Evolutionary conservation across 2,113 vertebrate genomes (phyloP), one percentile per base, ranked within the genome.

Genomic region (Numida meleagris): DNA sequence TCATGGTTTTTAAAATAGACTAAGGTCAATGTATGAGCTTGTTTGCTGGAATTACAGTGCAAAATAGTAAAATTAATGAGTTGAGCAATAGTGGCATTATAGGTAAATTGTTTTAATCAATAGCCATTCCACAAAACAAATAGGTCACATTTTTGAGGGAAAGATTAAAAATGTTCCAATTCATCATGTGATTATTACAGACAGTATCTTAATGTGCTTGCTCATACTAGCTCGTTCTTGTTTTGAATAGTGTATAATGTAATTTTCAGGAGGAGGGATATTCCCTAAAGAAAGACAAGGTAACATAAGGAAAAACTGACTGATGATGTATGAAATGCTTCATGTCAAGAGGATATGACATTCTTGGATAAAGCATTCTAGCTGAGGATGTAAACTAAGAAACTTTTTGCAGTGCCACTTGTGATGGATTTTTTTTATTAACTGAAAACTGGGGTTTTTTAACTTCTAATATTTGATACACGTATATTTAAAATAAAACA

Each of bases 101-200:
- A 88, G 67, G 43, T 86, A 89, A 95, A 86, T 82, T 82, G 79
- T 76, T 94, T 77, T 76, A 78, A 92, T 97, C 92, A 86, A 94
- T 96, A 93, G 9, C 74, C 34, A n/a, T 90, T 75, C 51, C 48
- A 72, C 61, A 81, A 46, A 91, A 78, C 38, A 85, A 91, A 94
- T 95, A 68, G 76, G 19, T 83, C 67, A 4, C 80, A 61, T 67
- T 90, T 78, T 75, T 88, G 81, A 80, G 75, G 9, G 38, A 43
- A 94, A 92, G 67, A 53, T 83, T 55, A 18, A 76, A 94, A 94
- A 74, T 79, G 65, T 73, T 94, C 43, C 53, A 38, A 87, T 96
- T 94, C 46, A 93, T 96, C 90, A 88, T 91, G 31, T 58, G 34
- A 46, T 90, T 63, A 93, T 73, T 92, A 31, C 38, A 59, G 63